Conservation (phyloP, 2,888 invertebrate species). For the Odontocolon sp. region DNA sequence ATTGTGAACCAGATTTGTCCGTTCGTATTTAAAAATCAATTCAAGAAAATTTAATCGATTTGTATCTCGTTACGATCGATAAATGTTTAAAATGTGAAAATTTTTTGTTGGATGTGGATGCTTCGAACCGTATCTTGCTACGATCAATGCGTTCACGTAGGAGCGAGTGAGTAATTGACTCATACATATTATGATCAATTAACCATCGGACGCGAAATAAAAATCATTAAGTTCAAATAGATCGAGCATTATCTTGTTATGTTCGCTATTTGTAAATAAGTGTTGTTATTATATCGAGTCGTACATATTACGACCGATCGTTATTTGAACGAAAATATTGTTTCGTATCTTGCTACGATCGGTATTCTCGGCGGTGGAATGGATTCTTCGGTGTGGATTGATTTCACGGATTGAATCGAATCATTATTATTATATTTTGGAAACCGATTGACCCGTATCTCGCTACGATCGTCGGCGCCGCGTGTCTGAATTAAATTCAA, state of each 20-base stretch:
- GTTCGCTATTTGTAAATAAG: background rate
- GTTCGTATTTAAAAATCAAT: conserved; percentile 2
- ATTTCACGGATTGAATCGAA: background rate
- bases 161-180: background rate
- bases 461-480: background rate
- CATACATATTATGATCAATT: conserved; percentile 3
- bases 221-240: conserved; percentile 2
- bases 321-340: background rate
- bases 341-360: background rate
- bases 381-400: background rate
- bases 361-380: background rate
- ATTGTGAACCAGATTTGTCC: background rate
- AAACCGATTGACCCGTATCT: background rate
- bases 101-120: background rate
- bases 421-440: conserved; percentile 3
- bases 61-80: conserved; percentile 10
- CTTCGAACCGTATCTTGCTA: conserved; percentile 7
- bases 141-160: background rate
- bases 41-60: conserved; percentile 1
- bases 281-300: background rate
- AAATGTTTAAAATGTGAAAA: background rate
- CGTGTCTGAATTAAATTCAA: conserved; percentile 1
- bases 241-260: background rate
- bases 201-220: background rate
- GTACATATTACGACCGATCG: background rate